A percentile compares a stretch with the other conserved stretches of the same genome.
These are phyloP conservation scores for Picathartes gymnocephalus DNA, from an alignment of 2,113 vertebrate genomes.

Conservation along the genomic window DNA sequence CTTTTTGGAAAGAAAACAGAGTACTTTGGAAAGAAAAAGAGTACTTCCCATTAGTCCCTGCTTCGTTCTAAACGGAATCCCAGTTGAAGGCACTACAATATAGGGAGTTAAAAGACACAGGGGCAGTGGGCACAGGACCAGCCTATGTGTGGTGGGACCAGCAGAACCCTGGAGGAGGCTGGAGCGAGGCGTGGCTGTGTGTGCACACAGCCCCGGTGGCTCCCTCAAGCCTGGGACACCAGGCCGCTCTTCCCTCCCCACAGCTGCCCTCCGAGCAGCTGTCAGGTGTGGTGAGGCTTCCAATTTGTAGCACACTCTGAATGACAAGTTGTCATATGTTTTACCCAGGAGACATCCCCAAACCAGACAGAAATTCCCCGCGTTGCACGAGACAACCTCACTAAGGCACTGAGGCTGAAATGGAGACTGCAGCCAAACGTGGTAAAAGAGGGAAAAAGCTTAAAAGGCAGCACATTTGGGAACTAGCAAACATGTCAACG, in stretches of 20 bases:
- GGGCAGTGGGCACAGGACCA: not conserved
- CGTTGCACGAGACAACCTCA: not conserved
- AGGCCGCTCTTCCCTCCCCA: not conserved
- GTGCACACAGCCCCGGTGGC: fast-evolving
- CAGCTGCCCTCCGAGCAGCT: not conserved
- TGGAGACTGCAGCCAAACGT: not conserved
- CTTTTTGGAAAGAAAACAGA: not conserved
- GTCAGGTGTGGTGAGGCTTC: not conserved
- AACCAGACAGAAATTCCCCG: not conserved
- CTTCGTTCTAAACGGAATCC: not conserved
- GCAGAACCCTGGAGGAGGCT: not conserved
- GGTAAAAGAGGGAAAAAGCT: not conserved
- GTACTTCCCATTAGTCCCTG: not conserved
- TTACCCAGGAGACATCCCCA: not conserved
- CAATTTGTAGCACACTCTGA: not conserved
- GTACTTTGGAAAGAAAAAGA: not conserved
- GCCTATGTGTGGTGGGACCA: not conserved
- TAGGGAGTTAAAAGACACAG: not conserved
- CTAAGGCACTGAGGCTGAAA: not conserved
- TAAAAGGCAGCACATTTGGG: not conserved
- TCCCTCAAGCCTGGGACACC: not conserved
- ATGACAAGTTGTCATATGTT: not conserved
- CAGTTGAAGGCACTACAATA: not conserved
- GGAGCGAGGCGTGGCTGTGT: fast-evolving
- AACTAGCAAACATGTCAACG: not conserved